Evolutionary conservation across 1,140 invertebrate species (phyloP).

Genomic region (Aleiodes sp.): DNA sequence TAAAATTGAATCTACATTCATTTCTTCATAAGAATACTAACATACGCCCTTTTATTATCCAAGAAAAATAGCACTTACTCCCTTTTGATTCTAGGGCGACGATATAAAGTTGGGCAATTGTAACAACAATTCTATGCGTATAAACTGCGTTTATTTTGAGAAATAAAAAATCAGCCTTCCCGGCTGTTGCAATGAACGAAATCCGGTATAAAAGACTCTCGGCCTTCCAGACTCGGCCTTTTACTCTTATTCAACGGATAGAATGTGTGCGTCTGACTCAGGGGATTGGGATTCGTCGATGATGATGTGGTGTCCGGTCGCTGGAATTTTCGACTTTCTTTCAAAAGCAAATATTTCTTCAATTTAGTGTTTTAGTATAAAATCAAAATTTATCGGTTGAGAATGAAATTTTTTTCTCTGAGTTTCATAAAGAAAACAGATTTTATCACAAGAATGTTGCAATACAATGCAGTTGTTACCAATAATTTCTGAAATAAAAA

Average conservation of each 20-base stretch:
- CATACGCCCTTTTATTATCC: too few relatives aligned
- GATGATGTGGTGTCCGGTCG: background rate
- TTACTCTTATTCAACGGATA: conserved; percentile 29
- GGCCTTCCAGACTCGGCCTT: conserved; percentile 27
- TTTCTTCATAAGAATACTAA: too few relatives aligned
- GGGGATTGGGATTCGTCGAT: conserved; percentile 3
- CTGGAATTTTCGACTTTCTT: conserved; percentile 11
- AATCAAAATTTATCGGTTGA: background rate
- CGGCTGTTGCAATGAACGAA: background rate
- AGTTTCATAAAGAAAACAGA: background rate
- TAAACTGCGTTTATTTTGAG: too few relatives aligned
- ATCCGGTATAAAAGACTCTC: background rate
- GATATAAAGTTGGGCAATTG: too few relatives aligned
- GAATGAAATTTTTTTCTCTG: background rate
- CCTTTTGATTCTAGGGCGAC: too few relatives aligned
- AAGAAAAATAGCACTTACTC: too few relatives aligned
- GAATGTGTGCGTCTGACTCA: conserved; percentile 1
- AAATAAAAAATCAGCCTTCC: too few relatives aligned
- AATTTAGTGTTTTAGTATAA: background rate
- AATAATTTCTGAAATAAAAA: too few relatives aligned
- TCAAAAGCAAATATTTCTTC: too few relatives aligned
- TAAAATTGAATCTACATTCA: too few relatives aligned
- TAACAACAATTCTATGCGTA: too few relatives aligned
- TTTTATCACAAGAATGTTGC: background rate
- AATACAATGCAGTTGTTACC: too few relatives aligned